phyloP scores from a whole-genome alignment of 92 coral and sea anemone species.

The Micromussa lordhowensis region DNA sequence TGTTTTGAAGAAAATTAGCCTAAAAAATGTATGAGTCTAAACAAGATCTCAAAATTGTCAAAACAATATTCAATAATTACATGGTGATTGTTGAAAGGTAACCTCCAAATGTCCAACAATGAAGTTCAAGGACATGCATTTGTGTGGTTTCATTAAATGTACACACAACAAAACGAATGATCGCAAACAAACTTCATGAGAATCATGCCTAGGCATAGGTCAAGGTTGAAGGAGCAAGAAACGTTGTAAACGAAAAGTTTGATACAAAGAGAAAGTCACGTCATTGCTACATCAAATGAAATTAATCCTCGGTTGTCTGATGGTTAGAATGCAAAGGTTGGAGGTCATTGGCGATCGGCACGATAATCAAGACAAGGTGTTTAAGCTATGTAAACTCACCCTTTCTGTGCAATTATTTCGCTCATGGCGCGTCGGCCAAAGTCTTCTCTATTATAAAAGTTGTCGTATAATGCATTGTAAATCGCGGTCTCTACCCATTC shows the following conservation, averaged over 20 bases:
- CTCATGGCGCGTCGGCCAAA: constrained; percentile 8
- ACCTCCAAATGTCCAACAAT: too few species aligned
- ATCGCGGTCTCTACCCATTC: not conserved
- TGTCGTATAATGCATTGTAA: not conserved
- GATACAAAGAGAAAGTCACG: not conserved
- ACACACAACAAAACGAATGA: too few species aligned
- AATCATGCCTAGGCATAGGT: not conserved
- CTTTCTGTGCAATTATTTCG: constrained; percentile 26
- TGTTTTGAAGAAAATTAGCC: too few species aligned
- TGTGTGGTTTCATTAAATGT: too few species aligned
- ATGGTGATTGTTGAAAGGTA: too few species aligned
- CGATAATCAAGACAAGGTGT: not conserved
- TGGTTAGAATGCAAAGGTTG: not conserved
- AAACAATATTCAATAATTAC: too few species aligned
- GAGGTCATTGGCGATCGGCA: not conserved
- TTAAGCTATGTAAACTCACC: constrained; percentile 3
- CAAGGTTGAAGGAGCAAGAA: not conserved
- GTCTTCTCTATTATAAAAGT: not conserved
- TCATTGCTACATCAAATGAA: not conserved
- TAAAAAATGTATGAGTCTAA: too few species aligned
- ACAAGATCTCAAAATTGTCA: too few species aligned
- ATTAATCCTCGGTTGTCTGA: not conserved
- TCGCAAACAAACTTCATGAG: not conserved
- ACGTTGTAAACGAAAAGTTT: not conserved
- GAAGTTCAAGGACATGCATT: too few species aligned